These are phyloP conservation scores for Carcina quercana DNA, from an alignment of 2,888 invertebrate genomes.

Conservation along the genomic window DNA sequence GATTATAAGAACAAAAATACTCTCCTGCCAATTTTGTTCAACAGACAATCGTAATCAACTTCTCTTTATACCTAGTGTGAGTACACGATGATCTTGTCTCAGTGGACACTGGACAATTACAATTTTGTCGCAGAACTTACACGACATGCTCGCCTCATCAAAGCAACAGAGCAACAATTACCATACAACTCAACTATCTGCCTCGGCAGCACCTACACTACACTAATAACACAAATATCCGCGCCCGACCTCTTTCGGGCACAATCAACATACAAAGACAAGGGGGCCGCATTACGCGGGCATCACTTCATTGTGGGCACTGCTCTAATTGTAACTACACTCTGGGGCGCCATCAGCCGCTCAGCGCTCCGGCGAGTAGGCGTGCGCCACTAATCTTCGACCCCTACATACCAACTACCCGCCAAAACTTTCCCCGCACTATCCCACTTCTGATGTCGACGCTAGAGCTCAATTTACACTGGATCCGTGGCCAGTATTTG, in stretches of 20 bases:
- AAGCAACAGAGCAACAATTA: background rate
- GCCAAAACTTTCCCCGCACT: constrained; percentile 19
- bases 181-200: constrained; percentile 4
- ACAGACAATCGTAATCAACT: too few relatives aligned
- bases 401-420: constrained; percentile 65
- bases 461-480: constrained; percentile 31
- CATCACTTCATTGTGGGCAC: constrained; percentile 74
- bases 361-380: constrained; percentile 70
- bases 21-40: too few relatives aligned
- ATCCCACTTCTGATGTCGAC: constrained; percentile 21
- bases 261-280: constrained; percentile 73
- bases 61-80: too few relatives aligned
- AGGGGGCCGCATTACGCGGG: constrained; percentile 65
- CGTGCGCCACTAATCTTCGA: constrained; percentile 74
- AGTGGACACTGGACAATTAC: constrained; percentile 2
- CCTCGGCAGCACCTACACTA: constrained; percentile 5
- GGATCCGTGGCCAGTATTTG: constrained; percentile 39
- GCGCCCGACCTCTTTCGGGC: constrained; percentile 46
- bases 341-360: constrained; percentile 71
- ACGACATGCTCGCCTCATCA: too few relatives aligned
- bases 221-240: constrained; percentile 18
- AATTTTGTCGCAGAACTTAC: too few relatives aligned
- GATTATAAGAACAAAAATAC: too few relatives aligned
- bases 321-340: constrained; percentile 75
- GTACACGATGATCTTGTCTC: too few relatives aligned